These are phyloP conservation scores for Cyprinodon tularosa DNA, from an alignment of 2,113 vertebrate genomes.

Conservation along the genomic window DNA sequence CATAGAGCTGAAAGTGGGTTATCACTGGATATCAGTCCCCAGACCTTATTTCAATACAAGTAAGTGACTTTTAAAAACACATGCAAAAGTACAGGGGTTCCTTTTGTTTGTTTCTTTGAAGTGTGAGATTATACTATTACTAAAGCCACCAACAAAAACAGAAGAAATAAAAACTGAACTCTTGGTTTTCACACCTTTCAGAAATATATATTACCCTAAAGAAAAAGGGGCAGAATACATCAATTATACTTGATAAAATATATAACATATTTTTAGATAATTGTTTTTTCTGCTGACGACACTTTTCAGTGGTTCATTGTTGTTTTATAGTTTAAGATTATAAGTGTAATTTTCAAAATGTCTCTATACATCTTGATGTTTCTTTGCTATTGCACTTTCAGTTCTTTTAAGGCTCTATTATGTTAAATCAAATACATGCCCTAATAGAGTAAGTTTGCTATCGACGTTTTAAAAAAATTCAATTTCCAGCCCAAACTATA, in stretches of 20 bases:
- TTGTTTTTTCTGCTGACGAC: background rate
- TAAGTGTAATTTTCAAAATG: background rate
- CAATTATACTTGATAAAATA: background rate
- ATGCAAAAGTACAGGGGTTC: no score
- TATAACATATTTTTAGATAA: background rate
- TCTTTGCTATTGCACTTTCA: background rate
- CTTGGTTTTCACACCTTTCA: no score
- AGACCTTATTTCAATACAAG: background rate
- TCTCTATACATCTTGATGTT: background rate
- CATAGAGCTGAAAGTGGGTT: background rate
- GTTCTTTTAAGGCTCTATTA: background rate
- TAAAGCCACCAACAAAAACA: no score
- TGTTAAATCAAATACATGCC: background rate
- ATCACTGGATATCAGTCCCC: background rate
- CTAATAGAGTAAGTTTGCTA: constrained; percentile 5
- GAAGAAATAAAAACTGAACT: no score
- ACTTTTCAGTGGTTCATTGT: background rate
- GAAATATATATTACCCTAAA: background rate
- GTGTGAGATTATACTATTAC: no score
- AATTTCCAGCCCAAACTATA: constrained; percentile 28
- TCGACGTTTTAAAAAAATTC: constrained; percentile 25
- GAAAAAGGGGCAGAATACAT: background rate
- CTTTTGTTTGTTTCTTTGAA: no score
- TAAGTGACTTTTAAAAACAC: no score
- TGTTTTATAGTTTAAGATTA: background rate